Conservation (phyloP, 30 jellyfish, hydroid and myxozoan genomes). For the Hydractinia symbiolongicarpus region DNA sequence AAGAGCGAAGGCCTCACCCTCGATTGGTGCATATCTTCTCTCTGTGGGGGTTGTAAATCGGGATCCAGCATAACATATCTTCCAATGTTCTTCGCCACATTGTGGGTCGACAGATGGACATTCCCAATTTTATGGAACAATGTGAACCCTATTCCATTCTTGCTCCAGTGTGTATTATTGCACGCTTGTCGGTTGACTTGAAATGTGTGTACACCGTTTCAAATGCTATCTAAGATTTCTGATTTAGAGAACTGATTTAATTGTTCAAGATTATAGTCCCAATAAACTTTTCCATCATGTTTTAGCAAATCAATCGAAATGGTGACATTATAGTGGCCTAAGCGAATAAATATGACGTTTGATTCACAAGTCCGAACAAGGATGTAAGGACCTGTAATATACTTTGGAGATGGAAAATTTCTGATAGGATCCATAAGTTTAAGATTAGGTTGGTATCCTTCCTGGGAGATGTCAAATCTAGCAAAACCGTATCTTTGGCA, state of each 20-base stretch:
- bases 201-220: too few relatives aligned
- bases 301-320: conserved; percentile 35
- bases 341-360: too few relatives aligned
- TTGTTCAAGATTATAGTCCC: not conserved
- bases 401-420: conserved; percentile 19
- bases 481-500: conserved; percentile 41
- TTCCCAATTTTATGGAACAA: too few relatives aligned
- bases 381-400: conserved; percentile 5
- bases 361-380: too few relatives aligned
- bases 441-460: conserved; percentile 36
- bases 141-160: too few relatives aligned
- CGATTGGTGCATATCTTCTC: conserved; percentile 53
- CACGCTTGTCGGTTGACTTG: too few relatives aligned
- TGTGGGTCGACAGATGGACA: too few relatives aligned
- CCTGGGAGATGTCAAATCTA: conserved; percentile 38
- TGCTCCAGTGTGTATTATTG: too few relatives aligned
- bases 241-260: conserved; percentile 23
- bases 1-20: conserved; percentile 59
- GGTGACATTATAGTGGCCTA: too few relatives aligned
- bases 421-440: too few relatives aligned
- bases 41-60: conserved; percentile 43
- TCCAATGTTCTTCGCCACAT: conserved; percentile 49
- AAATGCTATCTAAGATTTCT: too few relatives aligned
- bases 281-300: too few relatives aligned
- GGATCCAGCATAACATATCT: conserved; percentile 43